Percentiles rank a stretch among this genome's conserved stretches.
phyloP scores from a whole-genome alignment of 2,113 vertebrate species.

The Bombycilla garrulus region DNA sequence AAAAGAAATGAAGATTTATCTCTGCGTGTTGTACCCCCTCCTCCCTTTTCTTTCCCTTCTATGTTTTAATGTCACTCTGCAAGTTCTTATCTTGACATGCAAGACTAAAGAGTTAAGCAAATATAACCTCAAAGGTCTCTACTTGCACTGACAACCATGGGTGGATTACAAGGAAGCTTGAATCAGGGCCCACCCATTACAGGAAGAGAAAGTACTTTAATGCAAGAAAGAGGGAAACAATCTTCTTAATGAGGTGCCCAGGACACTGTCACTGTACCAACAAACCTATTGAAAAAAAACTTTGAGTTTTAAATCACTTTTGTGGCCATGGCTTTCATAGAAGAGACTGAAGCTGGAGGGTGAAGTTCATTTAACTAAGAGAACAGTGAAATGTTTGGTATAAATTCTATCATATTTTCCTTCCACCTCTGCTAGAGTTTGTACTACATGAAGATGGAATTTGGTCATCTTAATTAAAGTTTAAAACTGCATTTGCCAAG shows the following conservation, averaged over 20 bases:
- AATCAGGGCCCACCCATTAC: background rate
- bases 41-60: background rate
- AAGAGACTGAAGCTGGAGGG: background rate
- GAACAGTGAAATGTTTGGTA: background rate
- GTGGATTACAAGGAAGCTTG: background rate
- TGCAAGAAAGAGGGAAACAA: background rate
- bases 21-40: background rate
- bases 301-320: background rate
- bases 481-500: background rate
- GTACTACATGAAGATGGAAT: background rate
- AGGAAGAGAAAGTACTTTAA: background rate
- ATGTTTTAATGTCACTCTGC: background rate
- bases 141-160: background rate
- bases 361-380: background rate
- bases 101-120: background rate
- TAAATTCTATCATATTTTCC: background rate
- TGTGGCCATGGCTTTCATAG: background rate
- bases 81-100: background rate
- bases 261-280: background rate
- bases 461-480: background rate
- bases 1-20: background rate
- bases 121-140: background rate
- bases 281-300: background rate
- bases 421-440: background rate
- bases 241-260: background rate